Base-by-base conservation (phyloP, 2,797 vertebrate species). In the Xenopus petersii region DNA sequence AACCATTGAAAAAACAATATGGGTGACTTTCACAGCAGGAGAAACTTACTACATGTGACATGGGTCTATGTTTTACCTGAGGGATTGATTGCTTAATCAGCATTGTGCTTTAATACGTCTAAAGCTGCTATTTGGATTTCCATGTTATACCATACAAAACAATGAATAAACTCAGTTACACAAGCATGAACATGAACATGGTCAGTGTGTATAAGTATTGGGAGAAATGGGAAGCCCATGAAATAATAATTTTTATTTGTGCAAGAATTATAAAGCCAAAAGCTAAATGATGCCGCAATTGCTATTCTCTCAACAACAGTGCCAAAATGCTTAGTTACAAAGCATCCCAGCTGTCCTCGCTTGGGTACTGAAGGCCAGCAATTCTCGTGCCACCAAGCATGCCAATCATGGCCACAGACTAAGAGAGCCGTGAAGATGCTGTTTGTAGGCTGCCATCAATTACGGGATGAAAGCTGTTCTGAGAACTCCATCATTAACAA, bases 281-380 rank as follows among this genome's bases (percentile, higher is more conserved):
- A 89, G 88, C 89, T 89, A 91, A 92, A 92, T 89, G 87, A 89
- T 88, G 88, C 87, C 83, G 85, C 91, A 89, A 87, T 91, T 92
- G 89, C 90, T 91, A 89, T 91, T 87, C 91, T 90, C 86, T 87
- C 86, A 88, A 89, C 88, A 85, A 84, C 80, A 82, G 86, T 90
- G 91, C 90, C 91, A 92, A 88, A 89, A 89, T 87, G 86, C 87
- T 86, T 88, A 82, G 86, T 86, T 86, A 90, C 87, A 89, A 87
- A 91, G 87, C 86, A 86, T 85, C 89, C 90, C 89, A 92, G 91
- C 89, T 93, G 90, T 91, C 90, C 91, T 87, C 87, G 89, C 91
- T 91, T 91, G 88, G 86, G 84, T 89, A 88, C 84, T 89, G 88
- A 93, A 90, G 89, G 88, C 84, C 81, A 87, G 86, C 89, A 88